phyloP scores from a whole-genome alignment of 2,888 invertebrate genomes.

The Masnerella sp. region DNA sequence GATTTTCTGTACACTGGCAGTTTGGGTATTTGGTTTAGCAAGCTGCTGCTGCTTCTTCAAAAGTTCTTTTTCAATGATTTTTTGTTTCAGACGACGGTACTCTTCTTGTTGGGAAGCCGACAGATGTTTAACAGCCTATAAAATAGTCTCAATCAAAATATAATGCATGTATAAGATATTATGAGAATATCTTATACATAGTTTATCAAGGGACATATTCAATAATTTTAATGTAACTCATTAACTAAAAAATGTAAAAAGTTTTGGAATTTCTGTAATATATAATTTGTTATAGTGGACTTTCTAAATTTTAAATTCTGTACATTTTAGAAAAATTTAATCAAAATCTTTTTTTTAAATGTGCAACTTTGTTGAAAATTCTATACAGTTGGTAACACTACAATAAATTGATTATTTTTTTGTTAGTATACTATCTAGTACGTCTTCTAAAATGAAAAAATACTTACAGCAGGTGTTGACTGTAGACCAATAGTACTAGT shows the following conservation, averaged over 20 bases:
- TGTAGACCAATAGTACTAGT: constrained; percentile 1
- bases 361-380: too few relatives aligned
- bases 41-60: constrained; percentile 58
- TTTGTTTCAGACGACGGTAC: constrained; percentile 75
- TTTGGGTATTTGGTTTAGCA: not conserved
- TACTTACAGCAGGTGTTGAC: constrained; percentile 48
- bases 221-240: not conserved
- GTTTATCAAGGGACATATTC: not conserved
- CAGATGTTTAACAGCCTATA: constrained; percentile 76
- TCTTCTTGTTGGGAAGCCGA: constrained; percentile 76
- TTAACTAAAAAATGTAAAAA: not conserved
- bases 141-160: constrained; percentile 38
- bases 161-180: too few relatives aligned
- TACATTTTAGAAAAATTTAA: too few relatives aligned
- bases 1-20: constrained; percentile 8
- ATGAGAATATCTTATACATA: too few relatives aligned
- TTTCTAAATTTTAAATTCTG: too few relatives aligned
- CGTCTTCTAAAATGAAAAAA: too few relatives aligned
- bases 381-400: too few relatives aligned
- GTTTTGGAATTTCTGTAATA: too few relatives aligned
- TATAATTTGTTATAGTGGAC: too few relatives aligned
- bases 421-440: too few relatives aligned
- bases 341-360: too few relatives aligned
- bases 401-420: too few relatives aligned
- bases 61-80: constrained; percentile 73